phyloP scores from a whole-genome alignment of 2,888 invertebrate genomes.

The Scaptodrosophila latifasciaeformis region DNA sequence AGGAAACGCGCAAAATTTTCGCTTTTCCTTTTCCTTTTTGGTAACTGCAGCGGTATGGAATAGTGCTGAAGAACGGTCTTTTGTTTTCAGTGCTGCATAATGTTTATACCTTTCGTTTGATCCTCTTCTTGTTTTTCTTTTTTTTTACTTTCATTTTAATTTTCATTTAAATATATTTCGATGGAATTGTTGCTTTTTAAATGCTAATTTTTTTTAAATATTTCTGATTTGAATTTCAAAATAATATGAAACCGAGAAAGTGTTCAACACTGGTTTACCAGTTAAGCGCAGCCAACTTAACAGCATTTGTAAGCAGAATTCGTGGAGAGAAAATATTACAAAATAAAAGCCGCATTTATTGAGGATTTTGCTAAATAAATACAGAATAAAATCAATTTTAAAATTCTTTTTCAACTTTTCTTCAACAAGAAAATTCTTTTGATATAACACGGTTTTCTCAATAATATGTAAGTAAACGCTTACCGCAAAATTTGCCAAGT shows the following conservation, averaged over 20 bases:
- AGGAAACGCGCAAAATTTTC: neutral
- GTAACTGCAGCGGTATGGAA: neutral
- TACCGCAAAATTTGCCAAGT: constrained; percentile 40
- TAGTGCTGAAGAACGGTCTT: neutral
- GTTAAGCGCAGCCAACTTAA: constrained; percentile 57
- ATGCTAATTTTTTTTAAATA: too few species aligned
- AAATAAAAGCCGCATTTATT: constrained; percentile 45
- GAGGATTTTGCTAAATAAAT: too few species aligned
- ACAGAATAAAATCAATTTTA: too few species aligned
- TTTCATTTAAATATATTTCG: too few species aligned
- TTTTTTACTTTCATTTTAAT: too few species aligned
- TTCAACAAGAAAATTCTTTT: too few species aligned
- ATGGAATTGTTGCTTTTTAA: too few species aligned
- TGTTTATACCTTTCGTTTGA: too few species aligned
- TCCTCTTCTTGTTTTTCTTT: neutral
- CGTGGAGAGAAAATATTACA: constrained; percentile 35
- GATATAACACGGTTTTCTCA: too few species aligned
- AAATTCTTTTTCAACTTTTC: too few species aligned
- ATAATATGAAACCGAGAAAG: neutral
- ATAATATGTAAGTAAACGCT: neutral
- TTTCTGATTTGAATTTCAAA: neutral
- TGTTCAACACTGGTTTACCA: too few species aligned
- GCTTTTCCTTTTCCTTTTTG: too few species aligned
- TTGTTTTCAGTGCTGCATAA: constrained; percentile 30
- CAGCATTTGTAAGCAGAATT: constrained; percentile 69